Conservation (phyloP, 2,113 vertebrate genomes). For the Grammomys dolichurus region DNA sequence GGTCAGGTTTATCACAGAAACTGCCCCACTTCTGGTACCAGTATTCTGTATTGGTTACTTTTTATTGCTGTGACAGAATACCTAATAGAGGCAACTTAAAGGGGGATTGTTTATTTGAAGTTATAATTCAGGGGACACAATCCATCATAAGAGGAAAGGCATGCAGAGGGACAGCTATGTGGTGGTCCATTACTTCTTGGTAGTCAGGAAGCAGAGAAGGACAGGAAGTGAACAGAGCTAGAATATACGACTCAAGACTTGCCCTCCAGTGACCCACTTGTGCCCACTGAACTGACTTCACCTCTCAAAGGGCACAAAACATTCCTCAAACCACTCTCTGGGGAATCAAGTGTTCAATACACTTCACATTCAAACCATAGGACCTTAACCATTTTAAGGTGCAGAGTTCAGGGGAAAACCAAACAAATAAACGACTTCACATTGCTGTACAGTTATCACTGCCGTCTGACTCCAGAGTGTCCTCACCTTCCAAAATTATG, state of each 20-base stretch:
- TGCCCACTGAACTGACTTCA: not conserved
- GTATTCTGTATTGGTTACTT: not conserved
- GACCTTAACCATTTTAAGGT: not conserved
- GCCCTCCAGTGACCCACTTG: not conserved
- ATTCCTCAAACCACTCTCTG: not conserved
- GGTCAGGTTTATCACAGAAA: not conserved
- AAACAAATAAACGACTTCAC: not conserved
- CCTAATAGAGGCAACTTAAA: not conserved
- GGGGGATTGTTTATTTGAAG: not conserved
- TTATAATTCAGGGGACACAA: too few species aligned
- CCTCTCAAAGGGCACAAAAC: not conserved
- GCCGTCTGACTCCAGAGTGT: not conserved
- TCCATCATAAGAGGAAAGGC: not conserved
- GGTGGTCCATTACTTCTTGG: not conserved
- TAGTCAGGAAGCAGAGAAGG: not conserved
- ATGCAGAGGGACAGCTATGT: not conserved
- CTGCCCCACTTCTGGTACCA: not conserved
- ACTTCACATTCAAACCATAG: not conserved
- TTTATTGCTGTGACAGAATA: not conserved
- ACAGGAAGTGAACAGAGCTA: not conserved
- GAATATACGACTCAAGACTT: not conserved
- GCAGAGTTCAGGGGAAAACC: not conserved
- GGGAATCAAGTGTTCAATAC: not conserved
- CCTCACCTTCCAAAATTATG: not conserved
- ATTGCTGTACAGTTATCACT: not conserved